Evolutionary conservation across 2,113 vertebrate genomes (phyloP), one percentile per base, ranked within the genome.

Genomic region (Oceanodroma tethys): DNA sequence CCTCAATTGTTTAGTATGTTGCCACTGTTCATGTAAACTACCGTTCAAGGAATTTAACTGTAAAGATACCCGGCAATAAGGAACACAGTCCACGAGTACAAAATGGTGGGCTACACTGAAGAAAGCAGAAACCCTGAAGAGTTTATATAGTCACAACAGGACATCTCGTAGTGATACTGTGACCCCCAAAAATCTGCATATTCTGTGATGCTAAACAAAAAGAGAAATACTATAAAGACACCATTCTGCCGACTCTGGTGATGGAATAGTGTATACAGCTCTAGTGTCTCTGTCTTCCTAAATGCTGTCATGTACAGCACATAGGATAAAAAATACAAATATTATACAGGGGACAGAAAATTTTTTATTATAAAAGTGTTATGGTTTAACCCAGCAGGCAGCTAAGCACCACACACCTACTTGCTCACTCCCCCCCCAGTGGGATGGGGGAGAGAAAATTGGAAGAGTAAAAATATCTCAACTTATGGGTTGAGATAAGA

Each of bases 181-280:
- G 25, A 20, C 3, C 3, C 7, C 1, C 2, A 3, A n/a, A 88
- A 75, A 72, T 9, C 14, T 71, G 17, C 7, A 14, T 26, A 7
- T 83, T 67, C 47, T 83, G 16, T 58, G 32, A 48, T 7, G 29
- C 16, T 36, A 48, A 43, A 29, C 42, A 81, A 40, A 66, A 34
- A 30, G 9, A 62, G 4, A 26, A 11, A 30, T 8, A 23, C 15
- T 43, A 36, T 59, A 23, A 80, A n/a, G 25, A 21, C 14, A 40
- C 29, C n/a, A 5, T 43, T 84, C 47, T 81, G 63, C 8, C 5
- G 6, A 29, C 27, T 47, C 2, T 3, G 0, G 1, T 40, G 14
- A 65, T 13, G 10, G 15, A 86, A 73, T 0, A 60, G 2, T 13
- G 4, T 7, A 22, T 6, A 19, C 3, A 62, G 48, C 16, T 62